Conservation (phyloP, 2,888 invertebrate species). For the Prenolepis imparis region DNA sequence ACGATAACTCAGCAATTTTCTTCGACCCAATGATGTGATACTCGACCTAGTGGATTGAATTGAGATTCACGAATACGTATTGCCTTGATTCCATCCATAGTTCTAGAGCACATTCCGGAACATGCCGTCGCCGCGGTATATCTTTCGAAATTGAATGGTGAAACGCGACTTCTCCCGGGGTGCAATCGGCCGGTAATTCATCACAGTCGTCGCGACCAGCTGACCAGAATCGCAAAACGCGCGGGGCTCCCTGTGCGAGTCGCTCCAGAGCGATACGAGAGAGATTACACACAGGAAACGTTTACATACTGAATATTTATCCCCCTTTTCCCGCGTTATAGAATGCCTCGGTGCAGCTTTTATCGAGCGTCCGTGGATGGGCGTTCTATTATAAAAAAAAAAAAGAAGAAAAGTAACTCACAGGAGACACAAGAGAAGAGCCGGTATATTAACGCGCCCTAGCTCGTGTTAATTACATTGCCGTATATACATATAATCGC, state of each 20-base stretch:
- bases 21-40: conserved; percentile 42
- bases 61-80: conserved; percentile 48
- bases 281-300: conserved; percentile 30
- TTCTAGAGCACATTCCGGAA: conserved; percentile 39
- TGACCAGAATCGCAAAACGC: conserved; percentile 52
- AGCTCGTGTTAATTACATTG: conserved; percentile 31
- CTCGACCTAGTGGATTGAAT: conserved; percentile 34
- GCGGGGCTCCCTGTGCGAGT: conserved; percentile 16
- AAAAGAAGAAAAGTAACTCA: background rate
- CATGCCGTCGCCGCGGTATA: conserved; percentile 46
- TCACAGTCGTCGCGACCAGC: conserved; percentile 44
- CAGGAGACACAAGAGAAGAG: background rate
- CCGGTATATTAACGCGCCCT: conserved; percentile 15
- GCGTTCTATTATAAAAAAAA: background rate
- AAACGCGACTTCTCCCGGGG: conserved; percentile 35
- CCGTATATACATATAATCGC: conserved; percentile 18
- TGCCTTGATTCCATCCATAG: conserved; percentile 35
- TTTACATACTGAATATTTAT: conserved; percentile 51
- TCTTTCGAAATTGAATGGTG: conserved; percentile 55
- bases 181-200: conserved; percentile 46
- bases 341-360: background rate
- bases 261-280: conserved; percentile 15
- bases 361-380: background rate
- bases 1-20: conserved; percentile 51
- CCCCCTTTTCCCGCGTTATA: background rate